Evolutionary conservation across 2,888 invertebrate genomes (phyloP).

Genomic region (Drosophila multiciliata): DNA sequence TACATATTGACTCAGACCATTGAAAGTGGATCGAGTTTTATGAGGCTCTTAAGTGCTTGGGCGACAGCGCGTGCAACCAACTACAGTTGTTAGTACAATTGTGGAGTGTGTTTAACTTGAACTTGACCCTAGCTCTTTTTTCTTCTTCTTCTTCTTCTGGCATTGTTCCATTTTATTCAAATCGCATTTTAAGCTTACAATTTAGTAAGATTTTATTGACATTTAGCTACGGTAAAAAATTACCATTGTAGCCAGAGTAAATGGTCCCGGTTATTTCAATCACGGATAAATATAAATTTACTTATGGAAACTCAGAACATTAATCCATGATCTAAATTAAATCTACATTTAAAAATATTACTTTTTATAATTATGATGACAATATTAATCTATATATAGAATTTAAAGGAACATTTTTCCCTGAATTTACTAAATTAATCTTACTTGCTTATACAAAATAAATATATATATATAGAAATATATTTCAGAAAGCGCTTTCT

Average conservation of each 20-base stretch:
- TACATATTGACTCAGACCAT: constrained; percentile 31
- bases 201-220: background rate
- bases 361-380: background rate
- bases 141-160: background rate
- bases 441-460: background rate
- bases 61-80: constrained; percentile 3
- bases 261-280: background rate
- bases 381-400: background rate
- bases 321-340: background rate
- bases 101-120: constrained; percentile 40
- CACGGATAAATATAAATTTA: too few relatives aligned
- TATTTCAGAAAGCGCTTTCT: background rate
- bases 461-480: background rate
- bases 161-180: constrained; percentile 19
- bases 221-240: background rate
- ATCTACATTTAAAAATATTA: background rate
- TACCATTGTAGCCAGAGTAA: background rate
- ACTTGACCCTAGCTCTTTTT: constrained; percentile 33
- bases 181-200: constrained; percentile 4
- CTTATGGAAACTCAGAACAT: background rate
- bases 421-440: background rate
- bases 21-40: constrained; percentile 73
- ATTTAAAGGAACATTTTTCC: background rate
- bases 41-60: constrained; percentile 35
- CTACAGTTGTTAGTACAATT: constrained; percentile 16